A percentile compares a stretch with the other conserved stretches of the same genome.
Conservation (phyloP, 2,888 invertebrate genomes). For the Merodon equestris region DNA sequence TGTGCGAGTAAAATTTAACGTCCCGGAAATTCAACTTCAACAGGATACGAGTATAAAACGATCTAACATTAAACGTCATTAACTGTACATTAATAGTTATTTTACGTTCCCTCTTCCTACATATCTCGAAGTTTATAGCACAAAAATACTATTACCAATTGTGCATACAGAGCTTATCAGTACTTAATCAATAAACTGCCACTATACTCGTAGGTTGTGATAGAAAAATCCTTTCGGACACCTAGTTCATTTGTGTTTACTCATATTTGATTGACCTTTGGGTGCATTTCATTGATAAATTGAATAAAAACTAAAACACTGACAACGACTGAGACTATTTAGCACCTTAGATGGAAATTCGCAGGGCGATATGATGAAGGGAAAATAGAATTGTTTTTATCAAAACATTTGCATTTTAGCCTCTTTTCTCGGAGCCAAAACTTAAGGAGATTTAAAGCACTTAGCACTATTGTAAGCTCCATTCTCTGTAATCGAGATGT, state of each 20-base stretch:
- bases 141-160: conserved; percentile 9
- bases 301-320: conserved; percentile 16
- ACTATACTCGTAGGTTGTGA: conserved; percentile 32
- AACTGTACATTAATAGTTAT: no score
- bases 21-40: no score
- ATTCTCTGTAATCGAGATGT: no score
- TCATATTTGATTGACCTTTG: conserved; percentile 45
- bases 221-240: conserved; percentile 51
- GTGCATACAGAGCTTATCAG: conserved; percentile 38
- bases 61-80: no score
- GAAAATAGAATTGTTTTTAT: no score
- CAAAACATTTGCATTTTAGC: neutral
- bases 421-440: no score
- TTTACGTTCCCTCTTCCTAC: no score
- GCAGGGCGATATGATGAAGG: conserved; percentile 32
- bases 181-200: conserved; percentile 19
- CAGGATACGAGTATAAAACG: no score
- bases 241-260: conserved; percentile 31
- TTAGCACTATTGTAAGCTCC: no score
- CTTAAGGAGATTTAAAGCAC: no score
- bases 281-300: conserved; percentile 59
- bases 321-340: conserved; percentile 33
- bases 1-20: no score
- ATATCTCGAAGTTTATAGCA: no score
- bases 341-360: conserved; percentile 45